Conservation (phyloP, 2,797 vertebrate genomes). For the Sebastes steindachneri region DNA sequence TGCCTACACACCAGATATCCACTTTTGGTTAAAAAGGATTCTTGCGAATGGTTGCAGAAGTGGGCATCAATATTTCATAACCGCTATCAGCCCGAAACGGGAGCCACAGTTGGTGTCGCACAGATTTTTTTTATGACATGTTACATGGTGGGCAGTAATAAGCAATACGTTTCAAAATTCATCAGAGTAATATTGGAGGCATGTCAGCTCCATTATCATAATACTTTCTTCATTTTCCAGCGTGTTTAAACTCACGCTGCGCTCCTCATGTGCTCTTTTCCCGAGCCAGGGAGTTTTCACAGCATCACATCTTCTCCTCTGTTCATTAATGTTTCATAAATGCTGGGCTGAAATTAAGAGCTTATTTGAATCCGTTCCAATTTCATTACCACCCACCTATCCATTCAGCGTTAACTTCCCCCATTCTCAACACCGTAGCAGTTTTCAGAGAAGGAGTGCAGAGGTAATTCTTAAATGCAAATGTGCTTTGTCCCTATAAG, state of each 20-base stretch:
- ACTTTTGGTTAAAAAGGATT: constrained; percentile 39
- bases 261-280: constrained; percentile 26
- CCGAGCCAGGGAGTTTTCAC: constrained; percentile 35
- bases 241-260: constrained; percentile 39
- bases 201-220: constrained; percentile 32
- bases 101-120: constrained; percentile 27
- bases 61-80: constrained; percentile 64
- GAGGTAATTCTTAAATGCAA: constrained; percentile 62
- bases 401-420: constrained; percentile 65
- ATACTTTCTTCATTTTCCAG: constrained; percentile 31
- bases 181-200: constrained; percentile 17
- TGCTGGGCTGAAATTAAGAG: constrained; percentile 80
- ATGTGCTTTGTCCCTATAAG: constrained; percentile 33
- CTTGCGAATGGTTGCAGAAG: constrained; percentile 35
- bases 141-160: constrained; percentile 27
- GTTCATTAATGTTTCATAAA: constrained; percentile 85
- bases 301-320: constrained; percentile 60
- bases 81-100: constrained; percentile 47
- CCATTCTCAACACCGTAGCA: constrained; percentile 58
- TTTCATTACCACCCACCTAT: constrained; percentile 81
- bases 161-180: constrained; percentile 12
- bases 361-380: constrained; percentile 80
- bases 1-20: constrained; percentile 51
- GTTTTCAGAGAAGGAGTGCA: constrained; percentile 32
- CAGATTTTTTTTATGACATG: constrained; percentile 7